Percentiles rank a stretch among this genome's conserved stretches.
phyloP scores from a whole-genome alignment of 92 coral and sea anemone species.

The Diadumene lineata region DNA sequence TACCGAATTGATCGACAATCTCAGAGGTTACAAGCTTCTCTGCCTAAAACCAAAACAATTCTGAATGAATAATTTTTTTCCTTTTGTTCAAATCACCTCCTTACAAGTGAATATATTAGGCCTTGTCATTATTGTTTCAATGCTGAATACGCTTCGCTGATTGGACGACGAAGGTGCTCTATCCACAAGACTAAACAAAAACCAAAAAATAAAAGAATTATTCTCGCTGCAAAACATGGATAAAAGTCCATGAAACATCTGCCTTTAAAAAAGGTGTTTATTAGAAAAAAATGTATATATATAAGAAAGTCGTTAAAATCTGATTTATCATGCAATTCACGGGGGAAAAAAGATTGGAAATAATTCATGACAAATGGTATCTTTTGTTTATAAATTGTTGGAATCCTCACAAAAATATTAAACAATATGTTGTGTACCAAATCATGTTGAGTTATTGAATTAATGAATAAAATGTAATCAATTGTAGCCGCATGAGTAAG shows the following conservation, averaged over 20 bases:
- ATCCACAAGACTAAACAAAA: constrained; percentile 45
- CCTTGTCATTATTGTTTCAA: constrained; percentile 41
- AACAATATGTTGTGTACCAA: no score
- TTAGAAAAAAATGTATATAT: neutral
- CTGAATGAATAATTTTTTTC: constrained; percentile 2
- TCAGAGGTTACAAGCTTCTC: neutral
- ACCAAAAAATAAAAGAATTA: neutral
- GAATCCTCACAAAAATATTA: no score
- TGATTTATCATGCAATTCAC: no score
- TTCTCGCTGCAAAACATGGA: neutral
- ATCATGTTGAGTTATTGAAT: no score
- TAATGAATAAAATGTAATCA: no score
- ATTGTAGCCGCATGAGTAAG: no score
- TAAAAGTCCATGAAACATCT: constrained; percentile 4
- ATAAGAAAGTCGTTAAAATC: neutral
- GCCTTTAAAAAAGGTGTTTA: neutral
- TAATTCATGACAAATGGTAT: no score
- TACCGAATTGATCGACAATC: constrained; percentile 8
- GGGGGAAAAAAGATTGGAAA: no score
- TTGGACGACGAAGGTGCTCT: constrained; percentile 44
- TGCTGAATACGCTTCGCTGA: constrained; percentile 23
- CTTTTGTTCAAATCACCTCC: constrained; percentile 20
- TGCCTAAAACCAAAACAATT: constrained; percentile 4
- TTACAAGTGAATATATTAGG: constrained; percentile 23
- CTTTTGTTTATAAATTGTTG: no score